Percentiles rank a stretch among this genome's conserved stretches.
These are phyloP conservation scores for Condylura cristata DNA, from an alignment of 2,113 vertebrate genomes.

Conservation along the genomic window DNA sequence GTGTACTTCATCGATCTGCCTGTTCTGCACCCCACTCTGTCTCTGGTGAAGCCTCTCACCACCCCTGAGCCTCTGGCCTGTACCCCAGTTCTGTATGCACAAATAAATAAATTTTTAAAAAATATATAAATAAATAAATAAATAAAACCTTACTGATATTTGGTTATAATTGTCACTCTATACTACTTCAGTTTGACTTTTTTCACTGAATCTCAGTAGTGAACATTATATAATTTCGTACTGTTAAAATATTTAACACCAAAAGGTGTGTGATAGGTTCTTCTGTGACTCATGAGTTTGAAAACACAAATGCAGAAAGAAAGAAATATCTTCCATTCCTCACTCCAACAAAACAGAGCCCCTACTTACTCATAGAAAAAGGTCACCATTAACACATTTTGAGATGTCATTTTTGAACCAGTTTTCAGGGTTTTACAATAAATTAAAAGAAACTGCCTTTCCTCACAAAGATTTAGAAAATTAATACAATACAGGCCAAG, in stretches of 20 bases:
- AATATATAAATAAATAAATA: too few species aligned
- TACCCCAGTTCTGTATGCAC: too few species aligned
- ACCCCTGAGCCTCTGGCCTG: too few species aligned
- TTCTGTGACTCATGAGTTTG: neutral
- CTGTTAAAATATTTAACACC: neutral
- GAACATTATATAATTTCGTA: neutral
- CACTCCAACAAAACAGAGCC: neutral
- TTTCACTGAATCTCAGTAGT: neutral
- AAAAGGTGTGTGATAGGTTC: neutral
- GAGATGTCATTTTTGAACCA: neutral
- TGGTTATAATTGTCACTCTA: neutral
- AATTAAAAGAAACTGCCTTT: neutral
- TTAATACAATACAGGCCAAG: neutral
- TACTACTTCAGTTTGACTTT: constrained; percentile 9
- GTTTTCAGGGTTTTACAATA: neutral
- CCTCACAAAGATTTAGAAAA: constrained; percentile 3
- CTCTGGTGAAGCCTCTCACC: too few species aligned
- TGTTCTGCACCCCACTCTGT: too few species aligned
- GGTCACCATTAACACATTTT: neutral
- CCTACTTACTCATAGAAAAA: constrained; percentile 30
- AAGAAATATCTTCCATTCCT: neutral
- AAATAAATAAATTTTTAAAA: too few species aligned
- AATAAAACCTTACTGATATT: constrained; percentile 16
- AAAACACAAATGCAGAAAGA: neutral
- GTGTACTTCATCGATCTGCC: too few species aligned